Base-by-base conservation (phyloP, 2,113 vertebrate genomes). In the Pteropus alecto region DNA sequence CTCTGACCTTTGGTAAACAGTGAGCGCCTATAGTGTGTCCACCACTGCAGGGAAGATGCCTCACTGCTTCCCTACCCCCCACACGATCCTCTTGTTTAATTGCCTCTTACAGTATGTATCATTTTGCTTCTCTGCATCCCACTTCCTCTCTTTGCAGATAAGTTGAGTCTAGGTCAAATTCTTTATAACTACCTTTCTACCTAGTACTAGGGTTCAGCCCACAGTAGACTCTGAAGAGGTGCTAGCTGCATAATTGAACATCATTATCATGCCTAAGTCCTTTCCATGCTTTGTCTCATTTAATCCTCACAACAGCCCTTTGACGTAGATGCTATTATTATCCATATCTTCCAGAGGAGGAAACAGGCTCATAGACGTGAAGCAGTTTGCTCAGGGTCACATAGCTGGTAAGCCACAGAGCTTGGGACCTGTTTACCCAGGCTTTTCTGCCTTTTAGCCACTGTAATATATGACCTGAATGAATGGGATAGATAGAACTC, bases 381-480 rank as follows among this genome's bases (percentile, higher is more conserved):
- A 90, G 71, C 51, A 38, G 0, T 65, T 83, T 54, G 24, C 48
- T 46, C 43, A 26, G 35, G 65, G 60, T 35, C 65, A 60, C 77
- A 58, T 7, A 93, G 58, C 58, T 65, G 24, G 61, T 81, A 65
- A 54, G 63, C 33, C 8, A 4, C 24, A 79, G 61, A 78, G 56
- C 81, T n/a, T 38, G 41, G 35, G 68, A 41, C 85, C n/a, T 28
- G 24, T 35, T 19, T 58, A 35, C 30, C 46, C 26, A 35, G 71
- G 43, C 41, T 68, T 90, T 86, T 91, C 46, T 88, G 28, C 30
- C 73, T 89, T 88, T 94, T 70, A 94, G 35, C 38, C 8, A 16
- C 12, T 30, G 9, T 71, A 30, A 24, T 68, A 19, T 18, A 19
- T 43, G 70, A 30, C 41, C 56, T 30, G 38, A 46, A 11, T 68